Conservation (phyloP, 2,797 vertebrate species). For the Tamandua tetradactyla region DNA sequence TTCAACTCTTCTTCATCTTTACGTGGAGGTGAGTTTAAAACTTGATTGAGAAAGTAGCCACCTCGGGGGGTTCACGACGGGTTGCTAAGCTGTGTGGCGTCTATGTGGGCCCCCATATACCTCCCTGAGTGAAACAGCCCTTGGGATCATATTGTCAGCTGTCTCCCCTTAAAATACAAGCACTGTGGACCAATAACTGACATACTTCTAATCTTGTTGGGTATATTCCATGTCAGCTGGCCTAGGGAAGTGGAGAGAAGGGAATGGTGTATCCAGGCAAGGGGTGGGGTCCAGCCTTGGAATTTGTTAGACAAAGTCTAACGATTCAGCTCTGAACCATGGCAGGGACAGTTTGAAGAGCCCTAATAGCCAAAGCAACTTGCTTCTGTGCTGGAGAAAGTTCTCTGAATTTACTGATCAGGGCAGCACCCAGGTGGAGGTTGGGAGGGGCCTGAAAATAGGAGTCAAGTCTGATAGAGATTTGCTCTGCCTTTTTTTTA, state of each 20-base stretch:
- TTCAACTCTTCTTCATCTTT: neutral
- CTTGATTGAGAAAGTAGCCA: neutral
- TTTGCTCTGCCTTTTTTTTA: neutral
- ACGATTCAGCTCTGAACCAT: neutral
- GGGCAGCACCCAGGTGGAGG: neutral
- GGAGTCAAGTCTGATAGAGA: neutral
- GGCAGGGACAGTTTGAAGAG: neutral
- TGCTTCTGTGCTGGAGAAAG: too few relatives aligned
- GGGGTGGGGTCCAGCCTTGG: neutral
- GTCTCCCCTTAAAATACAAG: neutral
- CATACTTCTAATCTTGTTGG: neutral
- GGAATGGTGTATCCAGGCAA: neutral
- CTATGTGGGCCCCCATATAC: neutral
- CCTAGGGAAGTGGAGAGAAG: neutral
- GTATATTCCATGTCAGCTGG: neutral
- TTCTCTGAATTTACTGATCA: neutral
- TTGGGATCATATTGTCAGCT: neutral
- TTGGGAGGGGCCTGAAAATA: neutral
- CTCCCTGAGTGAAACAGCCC: neutral
- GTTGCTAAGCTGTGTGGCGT: neutral
- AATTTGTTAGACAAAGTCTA: neutral
- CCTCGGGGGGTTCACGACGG: neutral
- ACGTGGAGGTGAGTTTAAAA: neutral
- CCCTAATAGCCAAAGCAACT: neutral
- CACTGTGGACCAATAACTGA: neutral